phyloP scores from a whole-genome alignment of 2,113 vertebrate species.

The Trachemys scripta region DNA sequence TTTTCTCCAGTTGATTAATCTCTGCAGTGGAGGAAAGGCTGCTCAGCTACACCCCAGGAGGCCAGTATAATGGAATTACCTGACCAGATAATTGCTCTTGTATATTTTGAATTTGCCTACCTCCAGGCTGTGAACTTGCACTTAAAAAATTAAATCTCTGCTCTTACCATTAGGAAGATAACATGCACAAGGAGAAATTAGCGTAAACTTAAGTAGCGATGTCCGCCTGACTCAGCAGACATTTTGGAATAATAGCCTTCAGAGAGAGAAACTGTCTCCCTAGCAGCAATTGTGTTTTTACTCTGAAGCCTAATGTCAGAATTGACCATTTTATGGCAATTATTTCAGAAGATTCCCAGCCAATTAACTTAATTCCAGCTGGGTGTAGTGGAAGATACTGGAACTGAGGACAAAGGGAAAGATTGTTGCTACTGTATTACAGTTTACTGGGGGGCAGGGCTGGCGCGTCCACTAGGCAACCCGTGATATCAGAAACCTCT shows the following conservation, averaged over 20 bases:
- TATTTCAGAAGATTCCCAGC: fast-evolving
- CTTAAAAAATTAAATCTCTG: fast-evolving
- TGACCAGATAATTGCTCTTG: fast-evolving
- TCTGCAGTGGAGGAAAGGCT: fast-evolving
- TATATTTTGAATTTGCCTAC: fast-evolving
- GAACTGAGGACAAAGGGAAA: background rate
- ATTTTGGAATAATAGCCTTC: fast-evolving
- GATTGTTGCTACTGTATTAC: no score
- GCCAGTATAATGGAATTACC: fast-evolving
- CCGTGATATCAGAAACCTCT: no score
- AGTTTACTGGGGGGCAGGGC: no score
- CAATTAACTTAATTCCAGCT: fast-evolving
- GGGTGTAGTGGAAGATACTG: background rate
- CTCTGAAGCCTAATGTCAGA: fast-evolving
- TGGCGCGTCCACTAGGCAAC: no score
- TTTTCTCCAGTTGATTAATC: no score
- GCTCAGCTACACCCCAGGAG: background rate
- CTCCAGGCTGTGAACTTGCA: fast-evolving
- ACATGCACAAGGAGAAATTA: fast-evolving
- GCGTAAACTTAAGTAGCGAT: fast-evolving
- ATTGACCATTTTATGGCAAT: fast-evolving
- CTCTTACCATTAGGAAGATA: fast-evolving
- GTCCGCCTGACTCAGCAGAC: fast-evolving
- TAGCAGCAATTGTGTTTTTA: background rate
- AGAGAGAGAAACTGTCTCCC: fast-evolving